Evolutionary conservation across 2,797 vertebrate species (phyloP), one percentile per base, ranked within the genome.

Genomic region (Micrastur ruficollis): DNA sequence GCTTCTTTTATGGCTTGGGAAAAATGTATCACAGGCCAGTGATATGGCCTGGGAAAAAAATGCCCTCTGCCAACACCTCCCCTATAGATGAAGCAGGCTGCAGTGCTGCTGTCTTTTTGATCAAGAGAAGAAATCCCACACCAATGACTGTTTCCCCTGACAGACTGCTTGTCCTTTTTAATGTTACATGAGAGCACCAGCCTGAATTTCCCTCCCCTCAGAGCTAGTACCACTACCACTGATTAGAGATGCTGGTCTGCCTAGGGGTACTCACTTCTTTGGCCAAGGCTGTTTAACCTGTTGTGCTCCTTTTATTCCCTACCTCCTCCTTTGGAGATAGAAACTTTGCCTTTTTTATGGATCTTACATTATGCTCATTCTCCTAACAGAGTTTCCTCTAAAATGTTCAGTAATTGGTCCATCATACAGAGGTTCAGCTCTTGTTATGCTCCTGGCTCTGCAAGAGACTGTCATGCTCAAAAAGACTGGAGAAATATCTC

Each of bases 111-210:
- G 97, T 95, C 97, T 95, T 95, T 97, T 96, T 97, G 96, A 97
- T 97, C 97, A 96, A 88, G 93, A 93, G 92, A 44, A 95, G 91
- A 96, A 96, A 95, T 95, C 95, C 96, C 94, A 89, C 55, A 50
- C 95, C 94, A 93, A 11, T 91, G 96, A 92, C 96, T 95, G 91
- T 21, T 89, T 90, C 93, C 92, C 95, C 93, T 95, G 96, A 96
- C 97, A 97, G 96, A 92, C 95, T 95, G 93, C 94, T 97, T 97
- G 96, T 97, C 96, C 91, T 97, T 93, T 96, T 97, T 97, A 97
- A 97, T 97, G 97, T 96, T 97, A 96, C 93, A 95, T 97, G 97
- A 97, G 97, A 93, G 94, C 95, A 97, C 93, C 95, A 97, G 97
- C 76, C 97, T 90, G 95, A 95, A 90, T 88, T 96, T 94, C 91